Evolutionary conservation across 2,888 invertebrate species (phyloP).

Genomic region (Chydorus sphaericus): DNA sequence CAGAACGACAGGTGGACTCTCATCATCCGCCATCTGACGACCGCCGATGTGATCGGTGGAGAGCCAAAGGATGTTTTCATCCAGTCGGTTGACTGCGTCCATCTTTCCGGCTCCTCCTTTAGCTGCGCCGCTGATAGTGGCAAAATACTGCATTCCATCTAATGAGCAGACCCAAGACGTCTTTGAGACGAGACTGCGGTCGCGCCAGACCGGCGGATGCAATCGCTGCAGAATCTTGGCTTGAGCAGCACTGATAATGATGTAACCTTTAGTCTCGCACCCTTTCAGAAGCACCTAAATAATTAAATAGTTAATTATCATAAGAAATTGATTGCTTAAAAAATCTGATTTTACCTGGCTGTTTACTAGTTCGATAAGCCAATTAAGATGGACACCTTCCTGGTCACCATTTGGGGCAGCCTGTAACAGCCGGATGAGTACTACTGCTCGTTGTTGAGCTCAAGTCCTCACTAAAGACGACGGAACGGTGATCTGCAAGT

Average conservation of each 20-base stretch:
- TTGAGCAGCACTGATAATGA: conserved; percentile 89
- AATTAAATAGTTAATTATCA: not conserved
- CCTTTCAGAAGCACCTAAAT: conserved; percentile 68
- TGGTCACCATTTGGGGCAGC: conserved; percentile 79
- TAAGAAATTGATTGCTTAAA: not conserved
- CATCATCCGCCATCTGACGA: conserved; percentile 45
- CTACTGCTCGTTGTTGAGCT: conserved; percentile 42
- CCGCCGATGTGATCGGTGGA: conserved; percentile 81
- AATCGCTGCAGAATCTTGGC: conserved; percentile 82
- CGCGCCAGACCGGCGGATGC: conserved; percentile 77
- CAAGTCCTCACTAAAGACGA: conserved; percentile 92
- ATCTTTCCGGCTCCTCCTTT: conserved; percentile 59
- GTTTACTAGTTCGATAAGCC: conserved; percentile 87
- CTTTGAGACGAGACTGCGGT: conserved; percentile 74
- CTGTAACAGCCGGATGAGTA: conserved; percentile 60
- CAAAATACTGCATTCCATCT: conserved; percentile 98
- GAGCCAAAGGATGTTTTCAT: conserved; percentile 90
- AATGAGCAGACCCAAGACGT: conserved; percentile 90
- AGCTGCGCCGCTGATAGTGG: conserved; percentile 90
- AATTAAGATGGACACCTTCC: conserved; percentile 83
- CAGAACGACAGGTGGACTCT: conserved; percentile 35
- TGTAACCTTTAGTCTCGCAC: conserved; percentile 91
- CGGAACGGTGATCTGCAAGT: conserved; percentile 76
- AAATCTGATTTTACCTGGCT: conserved; percentile 49
- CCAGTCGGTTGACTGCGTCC: conserved; percentile 47